phyloP scores from a whole-genome alignment of 2,113 vertebrate species.

The Hemibagrus wyckioides region DNA sequence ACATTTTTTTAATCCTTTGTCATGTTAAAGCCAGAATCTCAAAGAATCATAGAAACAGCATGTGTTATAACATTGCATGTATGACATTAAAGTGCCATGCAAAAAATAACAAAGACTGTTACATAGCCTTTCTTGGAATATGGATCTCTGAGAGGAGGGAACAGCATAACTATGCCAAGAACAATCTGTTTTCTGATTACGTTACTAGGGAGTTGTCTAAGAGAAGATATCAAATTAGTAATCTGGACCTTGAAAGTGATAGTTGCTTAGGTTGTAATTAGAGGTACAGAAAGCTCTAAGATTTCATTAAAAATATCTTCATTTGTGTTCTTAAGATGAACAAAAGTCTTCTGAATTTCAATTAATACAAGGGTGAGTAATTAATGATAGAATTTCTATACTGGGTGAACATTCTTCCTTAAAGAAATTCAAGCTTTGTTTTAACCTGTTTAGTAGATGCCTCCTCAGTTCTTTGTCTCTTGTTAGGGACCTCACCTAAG shows the following conservation, averaged over 20 bases:
- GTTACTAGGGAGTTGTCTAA: slow-evolving; percentile 20
- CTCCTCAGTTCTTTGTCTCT: slow-evolving; percentile 30
- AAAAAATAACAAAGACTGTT: slow-evolving; percentile 32
- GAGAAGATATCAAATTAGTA: slow-evolving; percentile 2
- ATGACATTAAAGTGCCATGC: slow-evolving; percentile 14
- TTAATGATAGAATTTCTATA: no score
- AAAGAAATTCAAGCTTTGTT: background rate
- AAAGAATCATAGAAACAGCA: background rate
- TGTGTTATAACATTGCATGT: slow-evolving; percentile 26
- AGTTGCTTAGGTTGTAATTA: no score
- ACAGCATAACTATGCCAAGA: slow-evolving; percentile 51
- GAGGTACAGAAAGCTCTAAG: no score
- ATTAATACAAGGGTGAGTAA: no score
- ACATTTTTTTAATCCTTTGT: no score
- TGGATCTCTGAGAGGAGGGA: slow-evolving; percentile 58
- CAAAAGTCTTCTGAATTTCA: no score
- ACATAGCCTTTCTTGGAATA: slow-evolving; percentile 53
- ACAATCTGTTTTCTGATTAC: slow-evolving; percentile 49
- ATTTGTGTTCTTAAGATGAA: no score
- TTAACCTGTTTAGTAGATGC: slow-evolving; percentile 31
- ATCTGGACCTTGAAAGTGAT: no score
- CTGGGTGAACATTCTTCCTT: no score
- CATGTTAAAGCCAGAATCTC: background rate
- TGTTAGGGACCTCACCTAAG: slow-evolving; percentile 1
- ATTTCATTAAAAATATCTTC: no score